Evolutionary conservation across 2,113 vertebrate species (phyloP).

Genomic region (Colaptes auratus): DNA sequence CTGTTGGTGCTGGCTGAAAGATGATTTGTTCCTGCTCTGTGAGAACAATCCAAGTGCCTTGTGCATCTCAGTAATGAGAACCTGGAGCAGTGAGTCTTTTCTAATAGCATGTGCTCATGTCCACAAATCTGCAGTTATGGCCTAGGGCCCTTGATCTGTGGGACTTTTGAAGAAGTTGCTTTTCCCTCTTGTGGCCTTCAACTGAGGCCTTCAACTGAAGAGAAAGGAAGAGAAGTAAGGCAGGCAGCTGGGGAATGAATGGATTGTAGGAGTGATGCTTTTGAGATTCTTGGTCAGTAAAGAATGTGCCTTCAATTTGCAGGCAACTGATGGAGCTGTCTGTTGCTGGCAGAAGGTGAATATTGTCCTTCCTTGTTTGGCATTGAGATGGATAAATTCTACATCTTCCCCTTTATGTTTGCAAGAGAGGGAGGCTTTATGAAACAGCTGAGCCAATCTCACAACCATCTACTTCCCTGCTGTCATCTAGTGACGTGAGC

Average conservation of each 20-base stretch:
- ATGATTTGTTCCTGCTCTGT: conserved; percentile 2
- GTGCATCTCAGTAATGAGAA: not conserved
- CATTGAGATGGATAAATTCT: not conserved
- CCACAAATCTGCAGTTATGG: not conserved
- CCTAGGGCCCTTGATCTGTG: not conserved
- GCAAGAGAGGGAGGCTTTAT: not conserved
- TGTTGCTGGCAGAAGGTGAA: not conserved
- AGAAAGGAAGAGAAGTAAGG: not conserved
- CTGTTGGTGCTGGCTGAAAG: not conserved
- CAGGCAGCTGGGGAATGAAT: not conserved
- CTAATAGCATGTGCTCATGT: not conserved
- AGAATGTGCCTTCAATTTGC: not conserved
- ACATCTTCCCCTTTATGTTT: not conserved
- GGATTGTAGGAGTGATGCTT: not conserved
- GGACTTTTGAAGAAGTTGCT: not conserved
- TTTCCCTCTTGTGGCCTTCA: fast-evolving
- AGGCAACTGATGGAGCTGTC: not conserved
- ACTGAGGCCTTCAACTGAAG: fast-evolving
- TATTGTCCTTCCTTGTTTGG: not conserved
- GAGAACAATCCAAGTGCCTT: not conserved
- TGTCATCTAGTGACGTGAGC: not conserved
- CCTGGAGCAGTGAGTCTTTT: not conserved
- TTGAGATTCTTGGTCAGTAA: not conserved
- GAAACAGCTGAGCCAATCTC: not conserved
- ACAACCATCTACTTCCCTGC: not conserved